Percentiles rank a stretch among this genome's conserved stretches.
Conservation (phyloP, 2,888 invertebrate genomes). For the Pristionchus maxplancki region DNA sequence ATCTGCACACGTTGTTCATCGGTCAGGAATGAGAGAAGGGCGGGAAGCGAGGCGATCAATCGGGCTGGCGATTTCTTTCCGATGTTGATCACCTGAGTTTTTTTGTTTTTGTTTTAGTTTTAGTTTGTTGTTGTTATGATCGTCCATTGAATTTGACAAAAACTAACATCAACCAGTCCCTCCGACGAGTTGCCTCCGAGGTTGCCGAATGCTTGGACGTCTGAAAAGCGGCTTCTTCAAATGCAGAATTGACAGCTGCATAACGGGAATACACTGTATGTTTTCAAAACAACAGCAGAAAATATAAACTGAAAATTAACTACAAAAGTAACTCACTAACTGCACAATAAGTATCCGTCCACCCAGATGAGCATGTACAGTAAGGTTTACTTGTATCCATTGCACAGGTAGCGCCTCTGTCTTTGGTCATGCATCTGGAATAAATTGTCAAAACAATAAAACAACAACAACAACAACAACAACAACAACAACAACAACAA, state of each 20-base stretch:
- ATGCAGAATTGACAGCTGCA: too few relatives aligned
- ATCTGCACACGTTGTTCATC: slow-evolving; percentile 35
- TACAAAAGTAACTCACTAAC: not conserved
- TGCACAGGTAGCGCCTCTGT: not conserved
- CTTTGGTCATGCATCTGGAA: slow-evolving; percentile 17
- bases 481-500: too few relatives aligned
- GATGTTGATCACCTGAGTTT: not conserved
- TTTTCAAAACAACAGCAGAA: too few relatives aligned
- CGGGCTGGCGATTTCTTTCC: not conserved
- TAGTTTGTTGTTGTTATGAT: too few relatives aligned
- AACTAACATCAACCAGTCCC: not conserved
- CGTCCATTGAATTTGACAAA: not conserved
- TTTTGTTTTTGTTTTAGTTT: not conserved
- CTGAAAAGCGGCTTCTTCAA: not conserved
- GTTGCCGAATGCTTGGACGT: not conserved
- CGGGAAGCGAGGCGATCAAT: slow-evolving; percentile 31
- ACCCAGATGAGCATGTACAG: slow-evolving; percentile 34
- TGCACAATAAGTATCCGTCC: slow-evolving; percentile 26
- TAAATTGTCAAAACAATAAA: too few relatives aligned
- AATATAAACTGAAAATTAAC: not conserved
- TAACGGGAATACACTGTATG: too few relatives aligned
- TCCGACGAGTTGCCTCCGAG: not conserved
- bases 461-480: too few relatives aligned
- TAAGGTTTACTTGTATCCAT: not conserved
- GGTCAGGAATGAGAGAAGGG: slow-evolving; percentile 33